These are phyloP conservation scores for Cephus nigrinus DNA, from an alignment of 2,888 invertebrate species.

Conservation along the genomic window DNA sequence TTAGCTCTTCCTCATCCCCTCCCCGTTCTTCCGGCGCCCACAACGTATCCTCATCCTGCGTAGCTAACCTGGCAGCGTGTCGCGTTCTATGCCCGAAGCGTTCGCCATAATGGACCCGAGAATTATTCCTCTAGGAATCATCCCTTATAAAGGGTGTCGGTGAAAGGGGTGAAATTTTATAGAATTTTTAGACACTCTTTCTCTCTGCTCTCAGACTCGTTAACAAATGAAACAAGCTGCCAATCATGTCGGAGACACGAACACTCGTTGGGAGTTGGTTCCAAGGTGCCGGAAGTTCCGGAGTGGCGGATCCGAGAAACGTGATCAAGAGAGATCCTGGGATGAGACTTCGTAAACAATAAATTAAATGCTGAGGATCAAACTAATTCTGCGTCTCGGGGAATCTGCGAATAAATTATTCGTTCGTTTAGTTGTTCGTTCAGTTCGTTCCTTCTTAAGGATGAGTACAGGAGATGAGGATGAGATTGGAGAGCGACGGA, in stretches of 20 bases:
- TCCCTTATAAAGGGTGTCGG: background rate
- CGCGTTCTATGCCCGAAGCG: background rate
- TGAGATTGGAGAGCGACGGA: background rate
- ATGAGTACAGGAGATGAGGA: background rate
- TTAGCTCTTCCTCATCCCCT: constrained; percentile 24
- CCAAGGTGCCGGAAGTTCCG: background rate
- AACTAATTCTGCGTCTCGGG: constrained; percentile 23
- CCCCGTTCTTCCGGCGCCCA: constrained; percentile 2
- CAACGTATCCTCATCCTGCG: constrained; percentile 19
- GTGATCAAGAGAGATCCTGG: constrained; percentile 19
- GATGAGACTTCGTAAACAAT: constrained; percentile 24
- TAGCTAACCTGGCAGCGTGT: constrained; percentile 15
- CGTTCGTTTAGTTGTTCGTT: constrained; percentile 16
- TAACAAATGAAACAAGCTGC: background rate
- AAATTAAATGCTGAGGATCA: constrained; percentile 25
- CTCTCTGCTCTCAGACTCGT: background rate
- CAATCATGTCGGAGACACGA: background rate
- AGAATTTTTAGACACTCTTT: background rate
- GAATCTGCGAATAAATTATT: constrained; percentile 25
- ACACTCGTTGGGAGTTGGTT: background rate
- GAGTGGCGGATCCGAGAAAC: constrained; percentile 16
- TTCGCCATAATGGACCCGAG: background rate
- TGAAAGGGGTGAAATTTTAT: background rate
- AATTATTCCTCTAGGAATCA: background rate
- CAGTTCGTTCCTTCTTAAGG: background rate